These are phyloP conservation scores for Parochlus steinenii DNA, from an alignment of 2,888 invertebrate genomes.

Conservation along the genomic window DNA sequence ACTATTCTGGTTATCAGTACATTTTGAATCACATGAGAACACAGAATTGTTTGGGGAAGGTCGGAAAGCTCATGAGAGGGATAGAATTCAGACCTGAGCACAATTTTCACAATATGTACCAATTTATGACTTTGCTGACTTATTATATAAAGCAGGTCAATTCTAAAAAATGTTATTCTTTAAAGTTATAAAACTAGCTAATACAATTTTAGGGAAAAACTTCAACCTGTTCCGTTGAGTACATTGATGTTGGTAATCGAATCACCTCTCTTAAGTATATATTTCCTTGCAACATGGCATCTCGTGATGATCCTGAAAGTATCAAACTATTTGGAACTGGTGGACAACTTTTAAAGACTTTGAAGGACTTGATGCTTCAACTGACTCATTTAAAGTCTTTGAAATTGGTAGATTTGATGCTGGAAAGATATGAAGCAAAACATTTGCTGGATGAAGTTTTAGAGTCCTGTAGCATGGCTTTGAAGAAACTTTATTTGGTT, in stretches of 20 bases:
- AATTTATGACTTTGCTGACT: slow-evolving; percentile 67
- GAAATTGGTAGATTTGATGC: slow-evolving; percentile 54
- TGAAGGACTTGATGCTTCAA: slow-evolving; percentile 50
- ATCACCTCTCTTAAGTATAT: slow-evolving; percentile 47
- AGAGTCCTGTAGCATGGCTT: slow-evolving; percentile 41
- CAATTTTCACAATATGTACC: slow-evolving; percentile 67
- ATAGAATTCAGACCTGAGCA: slow-evolving; percentile 54
- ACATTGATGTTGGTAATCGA: slow-evolving; percentile 35
- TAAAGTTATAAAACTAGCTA: no score
- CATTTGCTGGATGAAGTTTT: slow-evolving; percentile 57
- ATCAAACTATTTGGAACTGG: slow-evolving; percentile 61
- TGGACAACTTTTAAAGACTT: slow-evolving; percentile 44
- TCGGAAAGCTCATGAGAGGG: slow-evolving; percentile 47
- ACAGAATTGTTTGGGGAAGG: slow-evolving; percentile 48
- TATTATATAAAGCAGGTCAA: slow-evolving; percentile 46
- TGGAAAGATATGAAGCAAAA: slow-evolving; percentile 52
- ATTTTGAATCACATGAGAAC: slow-evolving; percentile 58
- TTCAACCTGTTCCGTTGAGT: no score
- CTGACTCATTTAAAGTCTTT: slow-evolving; percentile 43
- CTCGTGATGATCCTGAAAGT: slow-evolving; percentile 40
- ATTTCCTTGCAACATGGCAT: slow-evolving; percentile 58
- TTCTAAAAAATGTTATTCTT: slow-evolving; percentile 18
- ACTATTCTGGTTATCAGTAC: slow-evolving; percentile 67
- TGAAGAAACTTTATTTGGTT: slow-evolving; percentile 46
- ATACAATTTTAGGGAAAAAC: no score